A percentile compares a stretch with the other conserved stretches of the same genome.
phyloP scores from a whole-genome alignment of 1,140 invertebrate genomes.

The Drosophila jambulina region DNA sequence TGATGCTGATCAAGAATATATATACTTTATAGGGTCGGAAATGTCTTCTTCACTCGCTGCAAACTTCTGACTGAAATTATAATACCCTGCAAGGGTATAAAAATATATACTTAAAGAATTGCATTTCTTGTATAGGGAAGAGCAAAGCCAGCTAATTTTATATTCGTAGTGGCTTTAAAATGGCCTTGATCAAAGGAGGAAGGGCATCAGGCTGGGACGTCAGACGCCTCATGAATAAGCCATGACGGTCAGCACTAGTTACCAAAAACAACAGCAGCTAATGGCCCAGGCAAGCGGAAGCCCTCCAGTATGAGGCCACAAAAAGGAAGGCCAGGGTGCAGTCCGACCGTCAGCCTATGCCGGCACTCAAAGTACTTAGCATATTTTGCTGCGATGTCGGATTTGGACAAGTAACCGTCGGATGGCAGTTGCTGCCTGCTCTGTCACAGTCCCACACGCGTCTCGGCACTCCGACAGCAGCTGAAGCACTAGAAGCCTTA shows the following conservation, averaged over 20 bases:
- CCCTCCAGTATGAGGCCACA: not conserved
- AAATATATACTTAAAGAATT: too few relatives aligned
- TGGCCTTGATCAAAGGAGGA: too few relatives aligned
- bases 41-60: too few relatives aligned
- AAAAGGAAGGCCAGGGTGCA: not conserved
- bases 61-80: too few relatives aligned
- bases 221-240: not conserved
- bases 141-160: too few relatives aligned
- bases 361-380: slow-evolving; percentile 64
- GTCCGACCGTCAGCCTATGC: not conserved
- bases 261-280: not conserved
- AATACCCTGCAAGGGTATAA: too few relatives aligned
- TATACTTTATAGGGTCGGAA: too few relatives aligned
- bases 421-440: slow-evolving; percentile 31
- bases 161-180: too few relatives aligned
- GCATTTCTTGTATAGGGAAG: too few relatives aligned
- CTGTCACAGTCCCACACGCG: not conserved
- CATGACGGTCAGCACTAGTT: not conserved
- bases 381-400: slow-evolving; percentile 64
- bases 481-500: slow-evolving; percentile 62
- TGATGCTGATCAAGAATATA: too few relatives aligned
- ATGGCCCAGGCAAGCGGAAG: not conserved
- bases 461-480: not conserved
- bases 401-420: slow-evolving; percentile 54
- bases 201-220: not conserved